phyloP scores from a whole-genome alignment of 2,888 invertebrate species.

The Alsophila aescularia region DNA sequence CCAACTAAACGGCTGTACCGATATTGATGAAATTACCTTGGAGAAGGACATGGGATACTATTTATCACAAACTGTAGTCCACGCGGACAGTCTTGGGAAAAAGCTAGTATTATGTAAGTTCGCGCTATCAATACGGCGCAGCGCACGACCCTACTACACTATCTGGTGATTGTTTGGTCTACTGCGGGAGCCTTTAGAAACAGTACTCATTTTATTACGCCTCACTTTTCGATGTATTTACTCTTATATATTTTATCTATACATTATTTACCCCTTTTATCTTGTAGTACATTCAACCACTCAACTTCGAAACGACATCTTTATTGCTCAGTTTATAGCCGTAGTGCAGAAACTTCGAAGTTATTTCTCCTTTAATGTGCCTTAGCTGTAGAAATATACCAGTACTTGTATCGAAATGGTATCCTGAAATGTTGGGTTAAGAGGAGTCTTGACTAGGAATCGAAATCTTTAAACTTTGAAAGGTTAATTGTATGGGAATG shows the following conservation, averaged over 20 bases:
- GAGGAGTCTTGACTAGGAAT: background rate
- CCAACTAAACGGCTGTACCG: too few species aligned
- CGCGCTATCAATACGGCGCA: too few species aligned
- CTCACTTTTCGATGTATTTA: background rate
- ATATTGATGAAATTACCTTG: too few species aligned
- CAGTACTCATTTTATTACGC: background rate
- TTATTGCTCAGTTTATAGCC: slow-evolving; percentile 14
- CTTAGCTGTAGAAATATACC: background rate
- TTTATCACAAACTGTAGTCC: too few species aligned
- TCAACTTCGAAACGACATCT: slow-evolving; percentile 16
- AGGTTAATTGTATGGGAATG: too few species aligned
- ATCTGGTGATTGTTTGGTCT: too few species aligned
- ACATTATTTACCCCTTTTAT: slow-evolving; percentile 8
- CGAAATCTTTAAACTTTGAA: too few species aligned
- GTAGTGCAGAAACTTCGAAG: background rate
- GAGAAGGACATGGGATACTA: too few species aligned
- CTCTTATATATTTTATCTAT: background rate
- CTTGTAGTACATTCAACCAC: slow-evolving; percentile 16
- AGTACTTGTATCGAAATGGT: background rate
- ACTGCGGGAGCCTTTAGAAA: too few species aligned
- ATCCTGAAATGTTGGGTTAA: background rate
- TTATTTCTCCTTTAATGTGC: slow-evolving; percentile 9
- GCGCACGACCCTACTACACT: too few species aligned
- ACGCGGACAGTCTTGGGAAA: too few species aligned
- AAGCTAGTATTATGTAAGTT: too few species aligned